Evolutionary conservation across 1,140 invertebrate genomes (phyloP).

Genomic region (Coptotermes formosanus): DNA sequence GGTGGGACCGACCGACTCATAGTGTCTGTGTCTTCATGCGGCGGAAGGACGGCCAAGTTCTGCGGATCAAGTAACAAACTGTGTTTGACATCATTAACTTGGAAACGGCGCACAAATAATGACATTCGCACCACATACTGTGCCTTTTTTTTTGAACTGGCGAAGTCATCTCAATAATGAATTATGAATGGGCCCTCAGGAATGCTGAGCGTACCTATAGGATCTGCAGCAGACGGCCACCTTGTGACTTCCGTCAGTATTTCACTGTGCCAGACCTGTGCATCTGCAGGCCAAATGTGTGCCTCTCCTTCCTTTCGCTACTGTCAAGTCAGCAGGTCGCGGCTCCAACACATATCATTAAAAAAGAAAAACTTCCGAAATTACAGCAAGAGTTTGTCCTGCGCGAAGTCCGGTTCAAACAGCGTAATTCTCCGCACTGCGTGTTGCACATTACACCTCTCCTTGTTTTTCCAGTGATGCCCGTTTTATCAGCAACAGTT

Average conservation of each 20-base stretch:
- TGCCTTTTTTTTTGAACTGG: not conserved
- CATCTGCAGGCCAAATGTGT: not conserved
- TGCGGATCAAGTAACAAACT: not conserved
- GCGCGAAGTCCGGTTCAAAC: too few relatives aligned
- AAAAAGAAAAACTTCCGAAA: too few relatives aligned
- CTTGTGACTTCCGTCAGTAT: not conserved
- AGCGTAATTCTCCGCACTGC: too few relatives aligned
- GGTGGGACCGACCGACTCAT: too few relatives aligned
- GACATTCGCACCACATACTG: not conserved
- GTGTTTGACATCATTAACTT: not conserved
- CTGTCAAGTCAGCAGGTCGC: too few relatives aligned
- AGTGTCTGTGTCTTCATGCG: too few relatives aligned
- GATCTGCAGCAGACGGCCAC: not conserved
- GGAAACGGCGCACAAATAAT: not conserved
- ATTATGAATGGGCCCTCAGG: not conserved
- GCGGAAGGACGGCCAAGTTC: not conserved
- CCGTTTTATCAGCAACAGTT: too few relatives aligned
- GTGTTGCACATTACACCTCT: too few relatives aligned
- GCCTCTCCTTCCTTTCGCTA: not conserved
- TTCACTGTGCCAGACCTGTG: not conserved
- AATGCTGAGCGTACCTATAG: not conserved
- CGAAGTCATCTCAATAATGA: not conserved
- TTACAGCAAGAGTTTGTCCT: too few relatives aligned
- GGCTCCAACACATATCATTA: too few relatives aligned
- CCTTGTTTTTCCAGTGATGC: too few relatives aligned